Evolutionary conservation across 2,888 invertebrate genomes (phyloP), one percentile per base, ranked within the genome.

Genomic region (Orchesellides sinensis): DNA sequence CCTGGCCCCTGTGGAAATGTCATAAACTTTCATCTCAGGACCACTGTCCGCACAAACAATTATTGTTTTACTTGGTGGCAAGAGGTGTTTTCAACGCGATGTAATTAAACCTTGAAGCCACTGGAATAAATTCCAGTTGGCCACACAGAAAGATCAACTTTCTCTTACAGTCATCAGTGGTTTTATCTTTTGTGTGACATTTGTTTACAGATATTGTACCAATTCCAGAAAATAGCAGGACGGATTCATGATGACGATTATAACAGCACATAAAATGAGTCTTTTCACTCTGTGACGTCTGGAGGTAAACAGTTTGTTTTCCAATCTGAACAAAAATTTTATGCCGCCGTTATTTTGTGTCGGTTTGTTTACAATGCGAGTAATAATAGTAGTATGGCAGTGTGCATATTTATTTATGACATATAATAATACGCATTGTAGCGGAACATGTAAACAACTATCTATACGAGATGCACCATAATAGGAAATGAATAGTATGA

Each of bases 41-140:
- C 56, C 35, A 23, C 27, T 35, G 66, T 66, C 49, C 66, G 19
- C 66, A 47, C 45, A 61, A 21, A 19, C 75, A 66, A 63, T 59
- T 59, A 40, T 74, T 81, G 74, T 74, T 81, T 81, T 81, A 81
- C 68, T 81, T 63, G 23, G 72, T 68, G 81, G 74, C 74, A 72
- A 72, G 25, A 72, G 72, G 65, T 27, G 29, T 23, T 66, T 29
- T 52, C 10, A 80, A 80, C 80, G 80, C 66, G 80, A 80, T 80
- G 65, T 66, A 56, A 80, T 80, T 80, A 27, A 54, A 21, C 25
- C 25, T 54, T 40, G 4, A 10, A 40, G 2, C 40, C 4, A 32
- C 5, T 32, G 6, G 6, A 32, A 5, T n/a, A 14, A 10, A 14
- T 5, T n/a, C 10, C n/a, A 14, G n/a, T 40, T 2, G 10, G 10